Evolutionary conservation across 2,113 vertebrate species (phyloP).

Genomic region (Numida meleagris): DNA sequence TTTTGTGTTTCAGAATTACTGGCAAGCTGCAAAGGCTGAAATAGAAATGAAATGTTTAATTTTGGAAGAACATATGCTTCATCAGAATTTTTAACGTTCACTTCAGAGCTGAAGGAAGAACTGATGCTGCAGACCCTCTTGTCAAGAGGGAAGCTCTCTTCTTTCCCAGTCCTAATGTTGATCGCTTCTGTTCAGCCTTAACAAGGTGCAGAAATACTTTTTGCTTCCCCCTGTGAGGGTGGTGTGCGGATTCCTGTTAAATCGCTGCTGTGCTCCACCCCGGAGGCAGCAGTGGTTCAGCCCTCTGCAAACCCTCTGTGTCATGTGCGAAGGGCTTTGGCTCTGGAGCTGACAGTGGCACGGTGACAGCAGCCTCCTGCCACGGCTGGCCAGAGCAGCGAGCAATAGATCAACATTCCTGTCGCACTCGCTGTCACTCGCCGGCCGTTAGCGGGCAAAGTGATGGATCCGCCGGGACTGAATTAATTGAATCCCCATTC

Average conservation of each 20-base stretch:
- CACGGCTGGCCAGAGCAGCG: not conserved
- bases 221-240: not conserved
- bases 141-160: not conserved
- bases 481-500: conserved; percentile 42
- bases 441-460: not conserved
- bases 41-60: conserved; percentile 64
- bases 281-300: not conserved
- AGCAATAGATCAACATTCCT: conserved; percentile 1
- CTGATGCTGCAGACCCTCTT: not conserved
- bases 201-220: not conserved
- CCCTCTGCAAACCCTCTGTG: not conserved
- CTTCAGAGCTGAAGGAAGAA: not conserved
- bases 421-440: not conserved
- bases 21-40: conserved; percentile 51
- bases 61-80: conserved; percentile 60
- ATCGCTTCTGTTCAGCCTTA: not conserved
- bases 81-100: conserved; percentile 28
- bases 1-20: conserved; percentile 28
- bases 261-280: not conserved
- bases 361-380: conserved; percentile 13
- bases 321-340: not conserved
- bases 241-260: not conserved
- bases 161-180: conserved; percentile 30
- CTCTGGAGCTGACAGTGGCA: not conserved
- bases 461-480: not conserved